Evolutionary conservation across 2,888 invertebrate species (phyloP).

Genomic region (Scotopteryx bipunctaria): DNA sequence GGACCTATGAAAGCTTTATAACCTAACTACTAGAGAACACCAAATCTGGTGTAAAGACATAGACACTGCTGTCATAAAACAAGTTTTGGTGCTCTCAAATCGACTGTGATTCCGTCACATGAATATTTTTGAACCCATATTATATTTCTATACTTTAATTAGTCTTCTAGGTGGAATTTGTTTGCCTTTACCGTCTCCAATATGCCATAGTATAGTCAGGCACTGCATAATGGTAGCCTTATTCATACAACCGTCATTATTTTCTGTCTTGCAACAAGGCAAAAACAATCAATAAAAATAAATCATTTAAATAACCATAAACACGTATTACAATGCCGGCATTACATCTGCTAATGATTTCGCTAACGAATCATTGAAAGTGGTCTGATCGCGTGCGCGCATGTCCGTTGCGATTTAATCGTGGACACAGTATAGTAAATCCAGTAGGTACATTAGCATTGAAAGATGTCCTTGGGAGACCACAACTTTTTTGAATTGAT

Average conservation of each 20-base stretch:
- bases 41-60: too few relatives aligned
- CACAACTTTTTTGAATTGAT: too few relatives aligned
- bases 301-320: constrained; percentile 84
- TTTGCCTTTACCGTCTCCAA: background rate
- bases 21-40: too few relatives aligned
- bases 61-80: too few relatives aligned
- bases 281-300: constrained; percentile 84
- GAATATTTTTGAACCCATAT: background rate
- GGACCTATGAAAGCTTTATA: too few relatives aligned
- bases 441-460: constrained; percentile 4
- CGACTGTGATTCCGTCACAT: background rate
- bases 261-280: constrained; percentile 82
- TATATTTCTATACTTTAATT: too few relatives aligned
- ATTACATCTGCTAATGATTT: constrained; percentile 84
- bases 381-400: constrained; percentile 79
- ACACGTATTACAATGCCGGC: constrained; percentile 81
- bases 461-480: background rate
- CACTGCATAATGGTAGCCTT: constrained; percentile 71
- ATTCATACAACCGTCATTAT: constrained; percentile 79
- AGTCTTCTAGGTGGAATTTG: background rate
- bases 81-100: too few relatives aligned
- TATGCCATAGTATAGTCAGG: constrained; percentile 5
- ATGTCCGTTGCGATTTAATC: constrained; percentile 61
- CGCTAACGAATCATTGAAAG: constrained; percentile 84
- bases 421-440: constrained; percentile 20